Evolutionary conservation across 2,113 vertebrate genomes (phyloP), one percentile per base, ranked within the genome.

Genomic region (Coptodon bakossiorum): DNA sequence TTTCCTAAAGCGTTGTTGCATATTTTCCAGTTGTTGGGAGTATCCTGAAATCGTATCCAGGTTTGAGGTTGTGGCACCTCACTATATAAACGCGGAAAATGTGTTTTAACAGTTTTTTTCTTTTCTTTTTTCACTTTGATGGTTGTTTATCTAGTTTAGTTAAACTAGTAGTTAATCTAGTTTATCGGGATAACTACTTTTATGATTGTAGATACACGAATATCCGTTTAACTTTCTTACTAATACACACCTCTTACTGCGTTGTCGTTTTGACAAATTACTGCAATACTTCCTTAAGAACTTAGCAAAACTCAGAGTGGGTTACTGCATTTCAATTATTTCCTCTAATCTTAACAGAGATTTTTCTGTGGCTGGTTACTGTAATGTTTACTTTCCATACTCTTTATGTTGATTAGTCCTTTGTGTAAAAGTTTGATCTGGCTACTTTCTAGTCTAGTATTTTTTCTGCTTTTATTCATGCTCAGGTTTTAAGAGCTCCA

Each of bases 51-150:
- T 43, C 19, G 61, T 79, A 34, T 86, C 63, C 84, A 80, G 57
- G 57, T 43, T 50, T 68, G 78, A 86, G 86, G 83, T 92, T 90
- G 87, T 81, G 91, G 80, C 85, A 87, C 27, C 2, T n/a, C 50
- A 76, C 54, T 22, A 24, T 81, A 81, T 57, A 50, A 83, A 83
- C 54, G 85, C 83, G 76, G 86, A 88, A 83, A 85, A 76, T 59
- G 66, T 68, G 14, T 63, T 56, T 38, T 11, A 29, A 13, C 8
- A 56, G 13, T 16, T 61, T n/a, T 24, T 43, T 48, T 1, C 22
- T 61, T 61, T 11, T 61, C 57, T 7, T 63, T 43, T 4, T 19
- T 27, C 17, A 6, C 14, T 85, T 24, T 5, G 1, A 13, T 73
- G 14, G 11, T 31, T 71, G 34, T 80, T 87, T 50, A 31, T 76